Evolutionary conservation across 2,797 vertebrate genomes (phyloP).

Genomic region (Valencia hispanica): DNA sequence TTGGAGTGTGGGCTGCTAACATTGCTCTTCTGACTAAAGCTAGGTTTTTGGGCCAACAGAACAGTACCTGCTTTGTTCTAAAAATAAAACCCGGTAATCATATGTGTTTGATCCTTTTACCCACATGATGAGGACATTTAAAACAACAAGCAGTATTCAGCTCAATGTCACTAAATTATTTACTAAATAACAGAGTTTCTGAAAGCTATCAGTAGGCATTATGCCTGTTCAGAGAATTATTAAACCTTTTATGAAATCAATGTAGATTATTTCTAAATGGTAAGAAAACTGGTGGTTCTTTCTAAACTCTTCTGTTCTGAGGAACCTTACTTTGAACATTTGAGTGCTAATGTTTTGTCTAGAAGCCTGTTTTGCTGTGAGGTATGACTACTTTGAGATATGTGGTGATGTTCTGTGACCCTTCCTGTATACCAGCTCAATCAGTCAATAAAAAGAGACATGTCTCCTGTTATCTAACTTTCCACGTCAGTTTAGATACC

Average conservation of each 20-base stretch:
- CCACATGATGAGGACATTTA: constrained; percentile 51
- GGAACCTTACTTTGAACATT: constrained; percentile 17
- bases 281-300: constrained; percentile 5
- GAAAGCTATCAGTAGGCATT: constrained; percentile 15
- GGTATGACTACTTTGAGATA: constrained; percentile 33
- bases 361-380: constrained; percentile 18
- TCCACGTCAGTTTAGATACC: constrained; percentile 17
- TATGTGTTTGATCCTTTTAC: constrained; percentile 50
- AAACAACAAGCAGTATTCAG: constrained; percentile 11
- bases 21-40: constrained; percentile 23
- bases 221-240: neutral
- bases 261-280: constrained; percentile 16
- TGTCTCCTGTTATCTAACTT: constrained; percentile 38
- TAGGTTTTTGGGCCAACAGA: constrained; percentile 41
- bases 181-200: constrained; percentile 20
- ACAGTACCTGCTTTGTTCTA: constrained; percentile 69
- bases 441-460: constrained; percentile 47
- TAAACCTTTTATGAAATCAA: constrained; percentile 46
- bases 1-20: constrained; percentile 18
- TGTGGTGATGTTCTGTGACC: constrained; percentile 41
- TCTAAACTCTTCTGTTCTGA: neutral
- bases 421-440: constrained; percentile 32
- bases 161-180: constrained; percentile 26
- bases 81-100: constrained; percentile 38
- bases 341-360: constrained; percentile 19